Conservation (phyloP, 2,888 invertebrate species). For the Mermis nigrescens region DNA sequence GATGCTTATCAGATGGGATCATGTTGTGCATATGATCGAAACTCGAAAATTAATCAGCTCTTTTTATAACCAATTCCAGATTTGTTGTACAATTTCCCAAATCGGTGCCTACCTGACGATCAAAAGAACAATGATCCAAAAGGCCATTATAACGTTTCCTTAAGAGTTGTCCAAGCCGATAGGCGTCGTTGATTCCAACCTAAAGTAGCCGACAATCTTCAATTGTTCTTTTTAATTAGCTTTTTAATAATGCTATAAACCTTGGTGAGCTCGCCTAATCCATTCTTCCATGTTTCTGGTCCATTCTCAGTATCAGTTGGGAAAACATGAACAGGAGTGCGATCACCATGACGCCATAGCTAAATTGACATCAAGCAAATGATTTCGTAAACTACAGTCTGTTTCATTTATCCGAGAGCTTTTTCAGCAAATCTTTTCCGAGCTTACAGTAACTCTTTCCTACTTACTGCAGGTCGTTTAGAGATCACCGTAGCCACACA, state of each 20-base stretch:
- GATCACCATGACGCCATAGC: constrained; percentile 4
- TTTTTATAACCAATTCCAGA: too few species aligned
- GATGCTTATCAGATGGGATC: too few species aligned
- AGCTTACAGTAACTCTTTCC: too few species aligned
- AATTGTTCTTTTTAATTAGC: not conserved
- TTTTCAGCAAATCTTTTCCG: too few species aligned
- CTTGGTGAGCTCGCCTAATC: not conserved
- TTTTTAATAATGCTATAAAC: not conserved
- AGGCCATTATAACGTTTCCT: not conserved
- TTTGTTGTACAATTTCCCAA: too few species aligned
- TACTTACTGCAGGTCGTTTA: too few species aligned
- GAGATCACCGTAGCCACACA: too few species aligned
- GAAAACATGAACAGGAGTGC: not conserved
- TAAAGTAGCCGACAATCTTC: not conserved
- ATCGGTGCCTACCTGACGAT: not conserved
- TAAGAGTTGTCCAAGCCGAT: not conserved
- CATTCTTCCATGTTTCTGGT: not conserved
- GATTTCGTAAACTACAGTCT: not conserved
- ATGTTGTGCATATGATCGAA: too few species aligned
- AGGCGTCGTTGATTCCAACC: not conserved
- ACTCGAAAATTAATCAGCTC: too few species aligned
- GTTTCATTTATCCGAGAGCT: too few species aligned
- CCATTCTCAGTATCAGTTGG: not conserved
- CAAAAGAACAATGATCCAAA: not conserved
- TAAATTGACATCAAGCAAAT: not conserved